A percentile compares a stretch with the other conserved stretches of the same genome.
These are phyloP conservation scores for Eupithecia centaureata DNA, from an alignment of 2,888 invertebrate genomes.

Conservation along the genomic window DNA sequence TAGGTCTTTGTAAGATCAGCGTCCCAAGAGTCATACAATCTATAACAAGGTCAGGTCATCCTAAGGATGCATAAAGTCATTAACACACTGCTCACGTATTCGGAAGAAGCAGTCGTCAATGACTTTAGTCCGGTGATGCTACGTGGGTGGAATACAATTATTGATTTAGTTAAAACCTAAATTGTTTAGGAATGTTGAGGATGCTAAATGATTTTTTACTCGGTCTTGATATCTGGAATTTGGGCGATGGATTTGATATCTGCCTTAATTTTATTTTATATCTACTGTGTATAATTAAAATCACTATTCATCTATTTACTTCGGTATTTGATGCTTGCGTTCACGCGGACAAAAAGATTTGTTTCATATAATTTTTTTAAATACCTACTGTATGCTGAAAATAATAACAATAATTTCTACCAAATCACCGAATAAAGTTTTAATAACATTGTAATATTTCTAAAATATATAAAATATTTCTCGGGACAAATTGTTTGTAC, in stretches of 20 bases:
- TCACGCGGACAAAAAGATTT: too few relatives aligned
- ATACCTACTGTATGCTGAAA: too few relatives aligned
- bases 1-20: background rate
- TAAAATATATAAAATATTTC: too few relatives aligned
- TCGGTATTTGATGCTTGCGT: too few relatives aligned
- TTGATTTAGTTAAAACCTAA: background rate
- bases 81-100: conserved; percentile 19
- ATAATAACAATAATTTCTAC: too few relatives aligned
- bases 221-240: too few relatives aligned
- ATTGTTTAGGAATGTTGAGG: background rate
- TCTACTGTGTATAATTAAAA: too few relatives aligned
- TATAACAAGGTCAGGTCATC: background rate
- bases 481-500: too few relatives aligned
- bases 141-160: background rate
- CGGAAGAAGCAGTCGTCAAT: conserved; percentile 26
- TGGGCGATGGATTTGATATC: background rate
- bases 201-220: background rate
- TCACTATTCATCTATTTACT: too few relatives aligned
- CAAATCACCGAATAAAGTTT: too few relatives aligned
- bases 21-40: background rate
- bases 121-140: conserved; percentile 17
- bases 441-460: too few relatives aligned
- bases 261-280: background rate
- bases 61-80: background rate
- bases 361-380: too few relatives aligned